Evolutionary conservation across 1,140 invertebrate species (phyloP).

Genomic region (Listronotus oregonensis): DNA sequence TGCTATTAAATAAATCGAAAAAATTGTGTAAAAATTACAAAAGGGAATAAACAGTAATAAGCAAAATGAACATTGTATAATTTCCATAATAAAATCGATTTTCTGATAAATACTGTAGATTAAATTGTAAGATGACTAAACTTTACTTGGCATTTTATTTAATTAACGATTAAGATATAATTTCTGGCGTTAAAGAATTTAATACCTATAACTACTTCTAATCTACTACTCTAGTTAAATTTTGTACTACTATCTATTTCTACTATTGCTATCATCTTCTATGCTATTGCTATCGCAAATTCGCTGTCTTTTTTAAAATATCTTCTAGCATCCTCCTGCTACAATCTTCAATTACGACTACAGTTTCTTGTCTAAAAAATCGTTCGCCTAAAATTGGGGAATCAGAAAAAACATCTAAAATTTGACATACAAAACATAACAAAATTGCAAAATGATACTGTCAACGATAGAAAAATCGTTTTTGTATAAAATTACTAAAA

Average conservation of each 20-base stretch:
- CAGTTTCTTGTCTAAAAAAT: slow-evolving; percentile 52
- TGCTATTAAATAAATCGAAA: no score
- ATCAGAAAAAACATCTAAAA: slow-evolving; percentile 26
- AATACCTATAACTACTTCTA: no score
- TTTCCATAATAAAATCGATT: no score
- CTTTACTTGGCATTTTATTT: no score
- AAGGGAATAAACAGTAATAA: no score
- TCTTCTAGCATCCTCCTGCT: slow-evolving; percentile 48
- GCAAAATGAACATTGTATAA: no score
- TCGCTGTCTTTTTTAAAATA: slow-evolving; percentile 52
- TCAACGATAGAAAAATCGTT: not conserved
- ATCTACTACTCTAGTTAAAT: slow-evolving; percentile 11
- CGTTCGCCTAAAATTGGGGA: slow-evolving; percentile 43
- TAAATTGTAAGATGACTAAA: no score
- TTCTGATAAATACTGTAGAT: no score
- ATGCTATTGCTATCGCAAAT: slow-evolving; percentile 45
- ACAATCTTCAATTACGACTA: slow-evolving; percentile 48
- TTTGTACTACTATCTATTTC: slow-evolving; percentile 43
- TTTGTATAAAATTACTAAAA: no score
- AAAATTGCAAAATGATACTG: slow-evolving; percentile 3
- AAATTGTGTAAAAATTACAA: no score
- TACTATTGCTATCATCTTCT: slow-evolving; percentile 32
- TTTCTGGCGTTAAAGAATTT: no score
- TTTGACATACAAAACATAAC: slow-evolving; percentile 6
- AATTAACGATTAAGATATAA: no score